Conservation (phyloP, 2,113 vertebrate species). For the Syngnathus typhle region DNA sequence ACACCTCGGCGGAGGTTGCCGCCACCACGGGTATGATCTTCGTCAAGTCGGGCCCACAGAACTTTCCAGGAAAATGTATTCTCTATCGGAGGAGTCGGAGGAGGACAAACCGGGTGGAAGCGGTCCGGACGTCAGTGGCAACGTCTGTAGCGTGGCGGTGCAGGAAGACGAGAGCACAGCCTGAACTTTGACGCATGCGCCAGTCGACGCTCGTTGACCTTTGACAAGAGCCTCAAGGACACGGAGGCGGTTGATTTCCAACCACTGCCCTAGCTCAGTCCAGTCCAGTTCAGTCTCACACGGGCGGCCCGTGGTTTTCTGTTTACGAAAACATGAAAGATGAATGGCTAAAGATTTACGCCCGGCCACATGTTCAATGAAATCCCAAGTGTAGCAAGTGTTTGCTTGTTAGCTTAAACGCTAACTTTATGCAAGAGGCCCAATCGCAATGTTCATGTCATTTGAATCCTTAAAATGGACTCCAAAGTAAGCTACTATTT, state of each 20-base stretch:
- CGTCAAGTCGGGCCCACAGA: slow-evolving; percentile 46
- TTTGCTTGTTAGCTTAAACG: not conserved
- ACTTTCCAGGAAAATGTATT: slow-evolving; percentile 76
- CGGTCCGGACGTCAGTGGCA: not conserved
- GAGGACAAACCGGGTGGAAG: slow-evolving; percentile 22
- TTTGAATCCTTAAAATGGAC: too few species aligned
- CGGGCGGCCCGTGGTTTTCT: not conserved
- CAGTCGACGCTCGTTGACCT: not conserved
- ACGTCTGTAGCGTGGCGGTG: not conserved
- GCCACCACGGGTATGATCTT: slow-evolving; percentile 24
- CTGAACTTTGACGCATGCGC: not conserved
- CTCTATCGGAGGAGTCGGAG: slow-evolving; percentile 79
- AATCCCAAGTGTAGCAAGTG: not conserved
- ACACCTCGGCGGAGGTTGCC: slow-evolving; percentile 35
- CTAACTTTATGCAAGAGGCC: not conserved
- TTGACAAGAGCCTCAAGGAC: not conserved
- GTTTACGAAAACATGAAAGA: not conserved
- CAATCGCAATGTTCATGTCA: not conserved
- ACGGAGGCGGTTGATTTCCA: not conserved
- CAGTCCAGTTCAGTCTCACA: not conserved
- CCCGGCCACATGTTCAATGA: not conserved
- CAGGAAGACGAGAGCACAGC: not conserved
- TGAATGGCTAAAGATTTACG: not conserved
- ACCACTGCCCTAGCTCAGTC: not conserved
- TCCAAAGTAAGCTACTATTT: too few species aligned